These are phyloP conservation scores for Luffia ferchaultella DNA, from an alignment of 2,888 invertebrate species.

Conservation along the genomic window DNA sequence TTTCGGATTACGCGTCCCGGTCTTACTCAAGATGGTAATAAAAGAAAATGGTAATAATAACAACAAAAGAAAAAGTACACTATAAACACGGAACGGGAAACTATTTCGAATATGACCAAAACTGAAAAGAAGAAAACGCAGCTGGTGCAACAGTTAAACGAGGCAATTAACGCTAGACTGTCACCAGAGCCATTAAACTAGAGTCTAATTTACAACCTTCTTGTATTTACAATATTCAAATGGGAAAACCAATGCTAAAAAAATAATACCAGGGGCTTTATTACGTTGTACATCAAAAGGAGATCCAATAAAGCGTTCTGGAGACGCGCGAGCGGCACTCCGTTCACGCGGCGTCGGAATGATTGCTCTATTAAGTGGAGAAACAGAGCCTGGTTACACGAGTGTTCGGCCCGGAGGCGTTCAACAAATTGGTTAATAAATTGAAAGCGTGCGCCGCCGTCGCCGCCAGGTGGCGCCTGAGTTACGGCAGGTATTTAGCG, in stretches of 20 bases:
- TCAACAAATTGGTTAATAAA: conserved; percentile 64
- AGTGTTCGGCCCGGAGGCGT: conserved; percentile 44
- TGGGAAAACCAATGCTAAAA: not conserved
- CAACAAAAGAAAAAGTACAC: no score
- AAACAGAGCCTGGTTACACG: not conserved
- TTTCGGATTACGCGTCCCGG: no score
- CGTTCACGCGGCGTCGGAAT: not conserved
- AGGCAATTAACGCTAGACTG: not conserved
- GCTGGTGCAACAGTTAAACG: not conserved
- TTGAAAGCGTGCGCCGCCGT: conserved; percentile 50
- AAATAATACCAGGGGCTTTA: not conserved
- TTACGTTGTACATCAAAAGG: not conserved
- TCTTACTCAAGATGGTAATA: no score
- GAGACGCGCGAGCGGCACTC: not conserved
- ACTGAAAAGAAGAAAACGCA: not conserved
- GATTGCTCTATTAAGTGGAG: not conserved
- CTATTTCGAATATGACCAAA: no score
- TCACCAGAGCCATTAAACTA: not conserved
- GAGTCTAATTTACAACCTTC: not conserved
- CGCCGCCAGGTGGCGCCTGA: conserved; percentile 60
- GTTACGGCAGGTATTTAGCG: conserved; percentile 64
- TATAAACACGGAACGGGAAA: no score
- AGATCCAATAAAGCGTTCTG: not conserved
- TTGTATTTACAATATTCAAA: no score
- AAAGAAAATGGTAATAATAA: no score